Evolutionary conservation across 2,888 invertebrate genomes (phyloP), one percentile per base, ranked within the genome.

Genomic region (Drosophila austrosaltans): DNA sequence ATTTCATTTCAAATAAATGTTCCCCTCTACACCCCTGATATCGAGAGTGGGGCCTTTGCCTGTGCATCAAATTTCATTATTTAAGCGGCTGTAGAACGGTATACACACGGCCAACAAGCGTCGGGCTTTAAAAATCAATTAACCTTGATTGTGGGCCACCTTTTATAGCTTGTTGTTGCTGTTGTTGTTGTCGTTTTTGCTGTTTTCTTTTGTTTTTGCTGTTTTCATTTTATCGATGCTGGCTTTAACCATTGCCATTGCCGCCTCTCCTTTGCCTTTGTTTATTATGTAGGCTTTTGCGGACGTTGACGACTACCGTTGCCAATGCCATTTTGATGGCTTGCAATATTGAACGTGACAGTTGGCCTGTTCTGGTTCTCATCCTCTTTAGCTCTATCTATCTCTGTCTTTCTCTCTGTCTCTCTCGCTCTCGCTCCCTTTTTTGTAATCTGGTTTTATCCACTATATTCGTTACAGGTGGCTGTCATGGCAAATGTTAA

Each of bases 111-210:
- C 59, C 58, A 63, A 53, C 39, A 54, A 42, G 66, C 56, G 40
- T 64, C 67, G 58, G 66, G 85, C 81, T 83, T 89, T 82, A 88
- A 89, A 90, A 90, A 89, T 90, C 88, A 90, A 90, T 90, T 90
- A 90, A 86, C 90, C 89, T 90, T 90, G 90, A 90, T 90, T 90
- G 89, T 82, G 78, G 79, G 79, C 68, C 74, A 74, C 60, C 63
- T 69, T 59, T 56, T 39, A 64, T 54, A 71, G 71, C 12, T 10
- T 16, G 28, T 42, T 36, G 16, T 16, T 16, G 16, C 16, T 16
- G 16, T 44, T 57, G 40, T 53, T 60, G 32, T 40, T 60, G 30
- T 44, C 28, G 30, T 42, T 8, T 36, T 22, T 64, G n/a, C 7
- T 53, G 44, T 10, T 22, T 30, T 16, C 7, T 59, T n/a, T 54